phyloP scores from a whole-genome alignment of 2,888 invertebrate species.

The Schizaphis graminum region DNA sequence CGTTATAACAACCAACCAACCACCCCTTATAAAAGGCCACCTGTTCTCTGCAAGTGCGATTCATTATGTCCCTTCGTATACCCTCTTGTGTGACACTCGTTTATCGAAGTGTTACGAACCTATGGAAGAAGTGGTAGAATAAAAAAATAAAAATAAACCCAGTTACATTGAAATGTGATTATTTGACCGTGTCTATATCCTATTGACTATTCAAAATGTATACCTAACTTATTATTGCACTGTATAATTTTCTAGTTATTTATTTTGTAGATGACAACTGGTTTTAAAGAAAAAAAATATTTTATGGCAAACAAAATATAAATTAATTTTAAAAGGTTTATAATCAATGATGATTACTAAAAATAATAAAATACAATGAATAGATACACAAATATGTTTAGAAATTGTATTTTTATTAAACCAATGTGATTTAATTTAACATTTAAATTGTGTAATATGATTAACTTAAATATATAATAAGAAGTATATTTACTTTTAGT shows the following conservation, averaged over 20 bases:
- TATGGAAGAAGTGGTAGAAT: constrained; percentile 44
- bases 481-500: neutral
- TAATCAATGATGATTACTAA: neutral
- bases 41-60: constrained; percentile 65
- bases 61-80: constrained; percentile 60
- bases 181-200: constrained; percentile 20
- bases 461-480: neutral
- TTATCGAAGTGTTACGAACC: constrained; percentile 60
- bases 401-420: neutral
- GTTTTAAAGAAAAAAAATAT: neutral
- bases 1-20: constrained; percentile 61
- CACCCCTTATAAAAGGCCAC: constrained; percentile 63
- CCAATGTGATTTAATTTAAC: neutral
- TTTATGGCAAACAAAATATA: neutral
- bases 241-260: neutral
- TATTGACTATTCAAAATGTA: neutral
- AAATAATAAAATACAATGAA: neutral
- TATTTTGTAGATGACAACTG: neutral
- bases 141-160: constrained; percentile 32
- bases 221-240: neutral
- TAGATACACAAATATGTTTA: neutral
- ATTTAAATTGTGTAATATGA: neutral
- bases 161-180: constrained; percentile 47
- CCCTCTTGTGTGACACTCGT: constrained; percentile 58
- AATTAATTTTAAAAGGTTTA: neutral